These are phyloP conservation scores for Corvus cornix DNA, from an alignment of 2,113 vertebrate species.

Conservation along the genomic window DNA sequence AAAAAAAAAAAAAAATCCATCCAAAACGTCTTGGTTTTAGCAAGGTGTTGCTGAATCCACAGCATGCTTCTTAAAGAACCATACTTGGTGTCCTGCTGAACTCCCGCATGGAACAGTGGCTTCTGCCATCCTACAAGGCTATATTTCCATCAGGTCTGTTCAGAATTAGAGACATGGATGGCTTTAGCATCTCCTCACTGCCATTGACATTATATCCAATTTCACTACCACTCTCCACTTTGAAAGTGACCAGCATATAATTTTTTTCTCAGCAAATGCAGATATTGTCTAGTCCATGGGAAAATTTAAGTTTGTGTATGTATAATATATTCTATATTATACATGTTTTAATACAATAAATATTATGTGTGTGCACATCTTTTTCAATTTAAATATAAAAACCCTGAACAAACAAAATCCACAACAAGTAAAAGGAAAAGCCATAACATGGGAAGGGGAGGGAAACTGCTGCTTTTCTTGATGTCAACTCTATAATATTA, in stretches of 20 bases:
- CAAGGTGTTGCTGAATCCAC: neutral
- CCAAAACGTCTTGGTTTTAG: neutral
- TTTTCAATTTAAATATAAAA: neutral
- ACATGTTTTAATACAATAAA: neutral
- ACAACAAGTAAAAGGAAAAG: neutral
- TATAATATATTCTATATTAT: neutral
- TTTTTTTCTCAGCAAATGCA: neutral
- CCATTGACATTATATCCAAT: neutral
- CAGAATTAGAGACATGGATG: neutral
- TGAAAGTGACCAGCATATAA: neutral
- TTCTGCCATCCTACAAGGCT: neutral
- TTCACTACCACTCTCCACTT: neutral
- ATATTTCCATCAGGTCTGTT: neutral
- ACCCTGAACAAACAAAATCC: fast-evolving
- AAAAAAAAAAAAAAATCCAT: neutral
- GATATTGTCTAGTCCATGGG: neutral
- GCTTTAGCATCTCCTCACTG: neutral
- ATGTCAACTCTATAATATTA: neutral
- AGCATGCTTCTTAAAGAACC: neutral
- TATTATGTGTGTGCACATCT: fast-evolving
- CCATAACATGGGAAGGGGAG: neutral
- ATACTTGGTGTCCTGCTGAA: neutral
- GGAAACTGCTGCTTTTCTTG: neutral
- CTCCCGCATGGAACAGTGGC: neutral
- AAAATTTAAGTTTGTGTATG: neutral